Percentiles rank a stretch among this genome's conserved stretches.
These are phyloP conservation scores for Platycercus adscitus DNA, from an alignment of 2,113 vertebrate species.

Conservation along the genomic window DNA sequence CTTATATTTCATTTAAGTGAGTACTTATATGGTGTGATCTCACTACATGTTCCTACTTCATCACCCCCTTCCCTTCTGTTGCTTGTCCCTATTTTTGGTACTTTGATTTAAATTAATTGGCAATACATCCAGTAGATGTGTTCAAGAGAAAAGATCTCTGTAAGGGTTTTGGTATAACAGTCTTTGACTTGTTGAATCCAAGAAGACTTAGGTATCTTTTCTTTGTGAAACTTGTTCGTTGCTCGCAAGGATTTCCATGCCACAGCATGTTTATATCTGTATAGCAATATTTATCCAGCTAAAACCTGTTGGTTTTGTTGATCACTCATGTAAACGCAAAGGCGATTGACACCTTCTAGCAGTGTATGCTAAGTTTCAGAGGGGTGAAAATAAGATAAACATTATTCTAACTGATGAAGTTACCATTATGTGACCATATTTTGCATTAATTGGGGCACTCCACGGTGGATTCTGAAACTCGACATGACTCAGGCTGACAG, in stretches of 20 bases:
- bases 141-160: background rate
- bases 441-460: background rate
- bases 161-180: background rate
- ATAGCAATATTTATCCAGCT: background rate
- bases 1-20: background rate
- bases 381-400: background rate
- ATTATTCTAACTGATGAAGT: background rate
- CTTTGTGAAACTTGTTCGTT: background rate
- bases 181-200: background rate
- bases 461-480: background rate
- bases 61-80: background rate
- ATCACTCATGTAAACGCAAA: background rate
- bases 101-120: background rate
- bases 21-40: background rate
- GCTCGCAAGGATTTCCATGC: background rate
- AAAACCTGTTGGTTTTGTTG: background rate
- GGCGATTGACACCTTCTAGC: background rate
- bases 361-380: background rate
- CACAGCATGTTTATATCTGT: fast-evolving
- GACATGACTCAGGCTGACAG: background rate
- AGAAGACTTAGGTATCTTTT: background rate
- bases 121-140: background rate
- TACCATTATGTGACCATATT: background rate
- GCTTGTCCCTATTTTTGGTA: background rate
- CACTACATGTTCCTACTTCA: background rate